phyloP scores from a whole-genome alignment of 2,113 vertebrate species.

The Dasypus novemcinctus region DNA sequence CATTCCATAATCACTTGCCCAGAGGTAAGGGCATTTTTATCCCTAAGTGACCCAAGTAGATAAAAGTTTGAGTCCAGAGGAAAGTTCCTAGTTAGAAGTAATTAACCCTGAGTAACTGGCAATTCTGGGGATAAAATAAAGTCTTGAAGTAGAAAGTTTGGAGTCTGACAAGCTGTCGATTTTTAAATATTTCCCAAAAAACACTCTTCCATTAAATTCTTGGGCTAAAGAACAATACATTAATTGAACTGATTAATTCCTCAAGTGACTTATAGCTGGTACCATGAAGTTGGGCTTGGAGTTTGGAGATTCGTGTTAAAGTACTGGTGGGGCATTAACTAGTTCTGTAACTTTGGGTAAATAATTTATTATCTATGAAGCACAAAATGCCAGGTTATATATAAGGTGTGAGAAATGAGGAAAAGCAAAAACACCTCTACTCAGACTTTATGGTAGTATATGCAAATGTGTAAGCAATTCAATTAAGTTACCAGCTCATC shows the following conservation, averaged over 20 bases:
- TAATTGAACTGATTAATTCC: background rate
- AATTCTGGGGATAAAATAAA: background rate
- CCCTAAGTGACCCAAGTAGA: background rate
- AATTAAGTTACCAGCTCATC: background rate
- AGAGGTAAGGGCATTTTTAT: background rate
- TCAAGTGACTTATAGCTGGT: background rate
- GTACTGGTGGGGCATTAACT: background rate
- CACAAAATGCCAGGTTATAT: background rate
- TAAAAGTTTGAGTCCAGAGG: background rate
- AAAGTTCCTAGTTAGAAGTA: background rate
- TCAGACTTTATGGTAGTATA: background rate
- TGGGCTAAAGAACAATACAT: background rate
- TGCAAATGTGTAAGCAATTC: background rate
- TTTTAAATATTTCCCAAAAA: conserved; percentile 7
- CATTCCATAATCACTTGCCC: background rate
- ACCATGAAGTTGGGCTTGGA: background rate
- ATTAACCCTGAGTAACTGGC: background rate
- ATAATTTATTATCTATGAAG: background rate
- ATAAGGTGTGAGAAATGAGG: background rate
- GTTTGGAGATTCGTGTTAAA: background rate
- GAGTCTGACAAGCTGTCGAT: background rate
- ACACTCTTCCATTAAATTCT: background rate
- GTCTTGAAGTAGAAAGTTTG: background rate
- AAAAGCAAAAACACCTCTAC: background rate
- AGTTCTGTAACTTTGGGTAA: background rate